Percentiles rank a stretch among this genome's conserved stretches.
These are phyloP conservation scores for Abramis brama DNA, from an alignment of 2,113 vertebrate species.

Conservation along the genomic window DNA sequence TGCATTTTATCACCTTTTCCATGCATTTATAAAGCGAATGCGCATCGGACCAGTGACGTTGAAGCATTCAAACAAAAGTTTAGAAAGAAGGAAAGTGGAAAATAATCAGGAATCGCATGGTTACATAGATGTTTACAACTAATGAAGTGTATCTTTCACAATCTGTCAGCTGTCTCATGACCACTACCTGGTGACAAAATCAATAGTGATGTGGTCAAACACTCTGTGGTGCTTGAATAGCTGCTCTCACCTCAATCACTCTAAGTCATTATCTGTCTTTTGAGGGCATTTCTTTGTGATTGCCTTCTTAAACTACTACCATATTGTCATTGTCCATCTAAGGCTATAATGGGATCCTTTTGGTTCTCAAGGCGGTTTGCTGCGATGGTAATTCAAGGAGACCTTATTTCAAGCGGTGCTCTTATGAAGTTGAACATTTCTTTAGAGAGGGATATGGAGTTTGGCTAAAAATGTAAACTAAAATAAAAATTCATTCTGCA, in stretches of 20 bases:
- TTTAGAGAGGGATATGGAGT: background rate
- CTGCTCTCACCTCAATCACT: slow-evolving; percentile 60
- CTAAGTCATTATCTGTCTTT: slow-evolving; percentile 62
- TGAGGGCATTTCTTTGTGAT: slow-evolving; percentile 46
- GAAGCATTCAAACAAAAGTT: background rate
- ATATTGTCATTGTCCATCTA: slow-evolving; percentile 39
- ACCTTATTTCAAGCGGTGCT: background rate
- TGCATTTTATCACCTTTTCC: background rate
- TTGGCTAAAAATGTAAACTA: background rate
- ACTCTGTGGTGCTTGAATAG: slow-evolving; percentile 64
- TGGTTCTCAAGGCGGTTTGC: slow-evolving; percentile 26
- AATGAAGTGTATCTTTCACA: slow-evolving; percentile 71
- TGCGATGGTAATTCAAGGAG: slow-evolving; percentile 23
- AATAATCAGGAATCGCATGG: slow-evolving; percentile 1
- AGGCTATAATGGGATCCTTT: slow-evolving; percentile 15
- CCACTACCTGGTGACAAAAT: slow-evolving; percentile 67
- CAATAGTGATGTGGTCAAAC: slow-evolving; percentile 72
- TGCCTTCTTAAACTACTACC: slow-evolving; percentile 48
- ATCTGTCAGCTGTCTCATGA: slow-evolving; percentile 66
- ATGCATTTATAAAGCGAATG: background rate
- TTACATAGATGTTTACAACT: slow-evolving; percentile 53
- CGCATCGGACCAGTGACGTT: background rate
- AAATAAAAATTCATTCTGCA: background rate
- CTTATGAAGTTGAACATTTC: background rate
- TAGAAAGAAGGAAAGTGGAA: background rate